phyloP scores from a whole-genome alignment of 2,797 vertebrate species.

The Chlorospingus semifuscus region DNA sequence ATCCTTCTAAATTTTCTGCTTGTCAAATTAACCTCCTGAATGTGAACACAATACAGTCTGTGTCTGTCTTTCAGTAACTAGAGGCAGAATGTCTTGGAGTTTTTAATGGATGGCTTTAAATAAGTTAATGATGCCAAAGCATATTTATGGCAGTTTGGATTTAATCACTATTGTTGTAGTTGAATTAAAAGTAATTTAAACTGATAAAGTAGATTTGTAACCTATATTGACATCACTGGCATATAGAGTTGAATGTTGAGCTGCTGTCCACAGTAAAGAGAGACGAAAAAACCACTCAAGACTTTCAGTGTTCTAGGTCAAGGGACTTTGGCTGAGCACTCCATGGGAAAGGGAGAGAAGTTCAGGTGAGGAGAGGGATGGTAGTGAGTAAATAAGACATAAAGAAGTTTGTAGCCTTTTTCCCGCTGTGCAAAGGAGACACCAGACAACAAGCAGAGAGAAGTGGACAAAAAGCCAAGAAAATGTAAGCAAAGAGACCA shows the following conservation, averaged over 20 bases:
- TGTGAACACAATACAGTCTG: rapidly evolving
- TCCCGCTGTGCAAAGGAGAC: background rate
- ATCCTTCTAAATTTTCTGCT: background rate
- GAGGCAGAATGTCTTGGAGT: background rate
- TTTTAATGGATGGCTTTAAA: background rate
- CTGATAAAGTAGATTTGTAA: background rate
- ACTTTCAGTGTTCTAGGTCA: background rate
- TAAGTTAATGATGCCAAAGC: background rate
- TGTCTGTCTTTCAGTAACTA: background rate
- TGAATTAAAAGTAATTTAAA: background rate
- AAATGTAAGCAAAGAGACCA: background rate
- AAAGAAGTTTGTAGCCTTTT: background rate
- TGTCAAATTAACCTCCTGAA: background rate
- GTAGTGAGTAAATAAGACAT: background rate
- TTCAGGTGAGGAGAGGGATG: background rate
- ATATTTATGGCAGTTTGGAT: background rate
- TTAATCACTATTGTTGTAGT: background rate
- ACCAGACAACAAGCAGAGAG: background rate
- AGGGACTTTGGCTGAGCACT: background rate
- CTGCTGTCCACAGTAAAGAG: background rate
- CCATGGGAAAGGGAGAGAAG: background rate
- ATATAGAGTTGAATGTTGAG: background rate
- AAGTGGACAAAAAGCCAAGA: background rate
- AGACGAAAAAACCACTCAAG: background rate
- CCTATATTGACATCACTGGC: background rate